phyloP scores from a whole-genome alignment of 2,797 vertebrate genomes.

The Gymnothorax javanicus region DNA sequence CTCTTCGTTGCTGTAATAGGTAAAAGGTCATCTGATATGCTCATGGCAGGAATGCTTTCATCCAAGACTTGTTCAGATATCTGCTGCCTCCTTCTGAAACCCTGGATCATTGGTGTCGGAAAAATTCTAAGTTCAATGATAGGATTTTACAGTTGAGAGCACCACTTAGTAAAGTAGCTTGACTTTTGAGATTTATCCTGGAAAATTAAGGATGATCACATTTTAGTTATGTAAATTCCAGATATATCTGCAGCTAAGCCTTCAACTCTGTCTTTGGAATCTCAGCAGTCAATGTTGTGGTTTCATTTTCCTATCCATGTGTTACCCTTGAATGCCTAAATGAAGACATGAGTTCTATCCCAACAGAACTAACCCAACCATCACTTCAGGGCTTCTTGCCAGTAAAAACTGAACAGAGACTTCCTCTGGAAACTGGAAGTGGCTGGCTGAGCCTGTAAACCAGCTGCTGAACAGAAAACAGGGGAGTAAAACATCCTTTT shows the following conservation, averaged over 20 bases:
- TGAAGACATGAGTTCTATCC: neutral
- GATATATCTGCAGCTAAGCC: neutral
- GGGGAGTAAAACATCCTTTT: no score
- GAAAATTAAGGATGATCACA: neutral
- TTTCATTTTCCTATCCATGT: neutral
- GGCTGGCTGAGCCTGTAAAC: neutral
- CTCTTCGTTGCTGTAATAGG: slow-evolving; percentile 48
- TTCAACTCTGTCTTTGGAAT: neutral
- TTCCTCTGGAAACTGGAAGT: neutral
- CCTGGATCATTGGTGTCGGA: neutral
- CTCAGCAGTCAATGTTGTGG: neutral
- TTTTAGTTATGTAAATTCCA: neutral
- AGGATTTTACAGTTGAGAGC: neutral
- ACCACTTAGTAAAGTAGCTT: neutral
- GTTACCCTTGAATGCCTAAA: neutral
- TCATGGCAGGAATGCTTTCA: neutral
- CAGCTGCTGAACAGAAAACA: no score
- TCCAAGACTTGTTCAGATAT: neutral
- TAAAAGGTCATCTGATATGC: slow-evolving; percentile 57
- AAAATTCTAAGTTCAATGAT: neutral
- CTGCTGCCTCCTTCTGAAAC: neutral
- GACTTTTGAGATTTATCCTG: neutral
- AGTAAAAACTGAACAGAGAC: neutral
- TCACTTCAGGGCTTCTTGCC: neutral
- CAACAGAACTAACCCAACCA: neutral